These are phyloP conservation scores for Lithophane socia DNA, from an alignment of 2,888 invertebrate genomes.

Conservation along the genomic window DNA sequence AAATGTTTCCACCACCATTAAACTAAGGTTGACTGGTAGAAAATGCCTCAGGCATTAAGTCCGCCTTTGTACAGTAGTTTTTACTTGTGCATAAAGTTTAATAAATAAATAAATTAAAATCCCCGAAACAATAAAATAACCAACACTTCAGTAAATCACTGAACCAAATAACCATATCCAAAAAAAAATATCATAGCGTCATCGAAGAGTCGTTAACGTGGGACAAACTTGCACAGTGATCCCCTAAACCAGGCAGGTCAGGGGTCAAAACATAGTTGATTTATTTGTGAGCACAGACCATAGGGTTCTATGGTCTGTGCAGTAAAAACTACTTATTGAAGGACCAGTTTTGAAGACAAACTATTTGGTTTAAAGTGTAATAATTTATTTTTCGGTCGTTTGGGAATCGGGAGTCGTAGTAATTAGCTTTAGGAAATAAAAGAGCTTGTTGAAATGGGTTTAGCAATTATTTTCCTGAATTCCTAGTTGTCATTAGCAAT, in stretches of 20 bases:
- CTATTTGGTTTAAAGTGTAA: conserved; percentile 22
- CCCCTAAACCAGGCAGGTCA: conserved; percentile 77
- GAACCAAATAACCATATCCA: conserved; percentile 54
- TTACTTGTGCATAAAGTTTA: too few relatives aligned
- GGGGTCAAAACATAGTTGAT: conserved; percentile 84
- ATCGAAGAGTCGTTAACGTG: conserved; percentile 80
- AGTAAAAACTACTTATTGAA: conserved; percentile 29
- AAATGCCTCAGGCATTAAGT: too few relatives aligned
- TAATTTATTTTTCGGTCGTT: conserved; percentile 35
- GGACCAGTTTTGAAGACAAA: conserved; percentile 42
- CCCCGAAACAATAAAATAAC: conserved; percentile 14
- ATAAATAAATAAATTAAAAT: too few relatives aligned
- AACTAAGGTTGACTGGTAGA: too few relatives aligned
- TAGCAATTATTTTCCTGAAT: too few relatives aligned
- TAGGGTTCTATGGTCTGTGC: conserved; percentile 34
- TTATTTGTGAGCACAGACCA: conserved; percentile 72
- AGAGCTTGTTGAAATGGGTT: background rate
- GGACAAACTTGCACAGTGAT: conserved; percentile 64
- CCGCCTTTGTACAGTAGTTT: too few relatives aligned
- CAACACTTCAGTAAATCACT: conserved; percentile 42
- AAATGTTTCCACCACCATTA: conserved; percentile 5
- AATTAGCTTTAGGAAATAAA: background rate
- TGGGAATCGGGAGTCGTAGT: background rate
- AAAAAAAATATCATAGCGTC: conserved; percentile 74
- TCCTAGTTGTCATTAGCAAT: too few relatives aligned